Base-by-base conservation (phyloP, 1,140 invertebrate genomes). In the Drosophila paulistorum region DNA sequence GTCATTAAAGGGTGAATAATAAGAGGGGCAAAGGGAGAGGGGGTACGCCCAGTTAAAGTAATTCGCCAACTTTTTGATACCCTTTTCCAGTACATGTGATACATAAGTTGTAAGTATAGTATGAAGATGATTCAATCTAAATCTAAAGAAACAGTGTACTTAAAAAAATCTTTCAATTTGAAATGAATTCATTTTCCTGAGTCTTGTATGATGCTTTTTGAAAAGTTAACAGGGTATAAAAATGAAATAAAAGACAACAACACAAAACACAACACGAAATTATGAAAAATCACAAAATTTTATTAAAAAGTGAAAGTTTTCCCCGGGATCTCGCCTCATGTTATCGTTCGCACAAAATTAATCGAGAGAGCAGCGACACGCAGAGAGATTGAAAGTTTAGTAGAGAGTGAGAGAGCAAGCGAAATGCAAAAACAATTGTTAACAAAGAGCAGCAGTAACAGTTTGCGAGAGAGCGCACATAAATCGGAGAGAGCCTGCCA, bases 291-390 rank as follows among this genome's bases (percentile, higher is more conserved):
- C 77, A 77, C 68, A 77, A 89, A 87, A 80, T 78, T 89, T 89
- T 89, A 89, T 83, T 84, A 74, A 84, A 70, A 76, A 86, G 82
- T 86, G 82, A 86, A 86, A 86, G 82, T 86, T 86, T 85, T 87
- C 30, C 11, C 45, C 17, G 14, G 45, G 45, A 48, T 76, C 70
- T 76, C 70, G 68, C 71, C 71, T 65, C 59, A 64, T 63, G 62
- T 60, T 64, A 51, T 65, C 62, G 54, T 79, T 83, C 77, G 80
- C 84, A 84, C 84, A 80, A 89, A 83, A 89, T 80, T 84, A 89
- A 70, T 77, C 66, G 65, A 76, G 55, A 68, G 63, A 76, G 68
- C 10, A 51, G 41, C 42, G 65, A 35, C 33, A 30, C 23, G 14
- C 30, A 48, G 26, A 68, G 45, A 42, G 55, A 59, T 5, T 11